Evolutionary conservation across 2,797 vertebrate species (phyloP).

Genomic region (Coregonus suidteri): DNA sequence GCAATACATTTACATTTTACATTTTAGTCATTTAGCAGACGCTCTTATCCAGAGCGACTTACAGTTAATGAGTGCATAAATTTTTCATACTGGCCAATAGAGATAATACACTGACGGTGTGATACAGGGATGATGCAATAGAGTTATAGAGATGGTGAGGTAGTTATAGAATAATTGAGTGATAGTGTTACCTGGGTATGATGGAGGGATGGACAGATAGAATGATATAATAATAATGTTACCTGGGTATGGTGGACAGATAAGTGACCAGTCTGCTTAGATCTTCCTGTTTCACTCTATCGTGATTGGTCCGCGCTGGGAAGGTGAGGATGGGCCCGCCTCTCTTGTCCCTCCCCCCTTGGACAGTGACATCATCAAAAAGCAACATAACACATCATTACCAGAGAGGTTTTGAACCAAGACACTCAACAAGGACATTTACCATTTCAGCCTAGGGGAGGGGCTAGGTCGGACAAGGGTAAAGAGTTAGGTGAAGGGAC

Average conservation of each 20-base stretch:
- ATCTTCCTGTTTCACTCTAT: slow-evolving; percentile 99
- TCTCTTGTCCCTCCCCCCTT: slow-evolving; percentile 96
- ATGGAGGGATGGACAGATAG: background rate
- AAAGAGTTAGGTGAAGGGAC: background rate
- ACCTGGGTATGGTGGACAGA: slow-evolving; percentile 96
- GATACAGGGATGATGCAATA: background rate
- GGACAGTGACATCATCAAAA: slow-evolving; percentile 11
- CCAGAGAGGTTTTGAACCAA: background rate
- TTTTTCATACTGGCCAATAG: too few relatives aligned
- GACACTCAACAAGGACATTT: background rate
- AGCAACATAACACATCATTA: background rate
- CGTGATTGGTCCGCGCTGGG: slow-evolving; percentile 96
- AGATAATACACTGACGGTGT: too few relatives aligned
- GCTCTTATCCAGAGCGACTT: too few relatives aligned
- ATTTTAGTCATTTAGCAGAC: too few relatives aligned
- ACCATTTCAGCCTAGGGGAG: background rate
- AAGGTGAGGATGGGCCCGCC: slow-evolving; percentile 98
- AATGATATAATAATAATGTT: slow-evolving; percentile 46
- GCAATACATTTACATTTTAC: too few relatives aligned
- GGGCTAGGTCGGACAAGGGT: background rate
- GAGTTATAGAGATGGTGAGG: background rate
- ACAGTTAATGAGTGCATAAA: too few relatives aligned
- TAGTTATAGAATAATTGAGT: background rate
- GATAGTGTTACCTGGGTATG: background rate
- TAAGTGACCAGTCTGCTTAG: slow-evolving; percentile 94